Evolutionary conservation across 1,140 invertebrate genomes (phyloP), one percentile per base, ranked within the genome.

Genomic region (Drosophila nasuta): DNA sequence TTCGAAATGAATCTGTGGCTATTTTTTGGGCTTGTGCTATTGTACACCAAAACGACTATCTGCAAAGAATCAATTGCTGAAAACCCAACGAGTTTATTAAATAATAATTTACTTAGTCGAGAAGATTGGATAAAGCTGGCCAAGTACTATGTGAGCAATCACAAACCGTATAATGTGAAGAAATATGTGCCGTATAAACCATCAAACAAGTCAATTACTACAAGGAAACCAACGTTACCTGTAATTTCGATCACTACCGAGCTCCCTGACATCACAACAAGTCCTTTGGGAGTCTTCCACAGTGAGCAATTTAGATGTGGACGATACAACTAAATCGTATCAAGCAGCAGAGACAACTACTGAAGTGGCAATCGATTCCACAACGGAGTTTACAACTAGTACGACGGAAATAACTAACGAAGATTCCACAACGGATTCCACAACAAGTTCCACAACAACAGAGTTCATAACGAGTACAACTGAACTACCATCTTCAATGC

Each of bases 51-150:
- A 2, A 43, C 20, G 3, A 46, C 13, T 2, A 48, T 69, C 10
- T 6, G 5, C 6, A 17, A 48, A 38, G 28, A 58, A 4, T 30
- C 6, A 17, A 51, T 41, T 41, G 2, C 6, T 15, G 25, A 45
- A 46, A 60, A 62, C 13, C 64, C 25, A 28, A 0, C 6, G 7
- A 5, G 7, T 3, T 8, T 58, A 13, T 20, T 30, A n/a, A 83
- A 78, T 7, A 28, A 49, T 10, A 28, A 49, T 5, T 56, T 86
- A 25, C 8, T 25, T 1, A 80, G 41, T 35, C 51, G 68, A 1
- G 70, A 82, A n/a, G 72, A 79, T 17, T 86, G 75, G 75, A 70
- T 77, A n/a, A 74, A 25, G 5, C 25, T 75, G 17, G 69, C 81
- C 0, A 79, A 79, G 6, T 52, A 79, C 4, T 56, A 81, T 4